Evolutionary conservation across 2,888 invertebrate species (phyloP).

Genomic region (Apamea anceps): DNA sequence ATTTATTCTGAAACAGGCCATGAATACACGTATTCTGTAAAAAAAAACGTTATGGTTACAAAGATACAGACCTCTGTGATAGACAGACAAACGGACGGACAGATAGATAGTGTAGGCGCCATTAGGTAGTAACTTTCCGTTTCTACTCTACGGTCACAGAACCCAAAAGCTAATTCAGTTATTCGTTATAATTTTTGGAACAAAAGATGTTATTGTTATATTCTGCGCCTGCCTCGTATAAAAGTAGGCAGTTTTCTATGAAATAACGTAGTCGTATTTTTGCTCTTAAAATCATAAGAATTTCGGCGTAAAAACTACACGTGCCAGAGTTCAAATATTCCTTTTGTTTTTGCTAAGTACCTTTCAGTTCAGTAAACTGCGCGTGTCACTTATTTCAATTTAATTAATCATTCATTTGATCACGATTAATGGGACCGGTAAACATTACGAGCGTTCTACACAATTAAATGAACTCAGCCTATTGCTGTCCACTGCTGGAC

Average conservation of each 20-base stretch:
- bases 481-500: no score
- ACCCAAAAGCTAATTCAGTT: background rate
- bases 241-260: slow-evolving; percentile 4
- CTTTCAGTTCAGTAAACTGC: background rate
- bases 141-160: background rate
- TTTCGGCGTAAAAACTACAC: background rate
- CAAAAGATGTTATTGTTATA: slow-evolving; percentile 32
- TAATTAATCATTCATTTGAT: background rate
- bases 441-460: no score
- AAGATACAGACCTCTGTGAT: background rate
- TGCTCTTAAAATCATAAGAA: slow-evolving; percentile 12
- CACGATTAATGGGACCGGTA: no score
- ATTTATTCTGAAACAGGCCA: background rate
- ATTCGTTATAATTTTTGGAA: slow-evolving; percentile 16
- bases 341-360: background rate
- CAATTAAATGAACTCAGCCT: no score
- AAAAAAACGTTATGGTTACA: background rate
- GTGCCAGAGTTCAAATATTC: background rate
- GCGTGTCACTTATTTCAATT: background rate
- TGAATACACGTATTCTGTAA: no score
- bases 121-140: no score
- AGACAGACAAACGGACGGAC: background rate
- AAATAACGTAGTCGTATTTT: slow-evolving; percentile 6
- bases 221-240: background rate
- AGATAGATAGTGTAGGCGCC: background rate